phyloP scores from a whole-genome alignment of 2,113 vertebrate genomes.

The Sialia sialis region DNA sequence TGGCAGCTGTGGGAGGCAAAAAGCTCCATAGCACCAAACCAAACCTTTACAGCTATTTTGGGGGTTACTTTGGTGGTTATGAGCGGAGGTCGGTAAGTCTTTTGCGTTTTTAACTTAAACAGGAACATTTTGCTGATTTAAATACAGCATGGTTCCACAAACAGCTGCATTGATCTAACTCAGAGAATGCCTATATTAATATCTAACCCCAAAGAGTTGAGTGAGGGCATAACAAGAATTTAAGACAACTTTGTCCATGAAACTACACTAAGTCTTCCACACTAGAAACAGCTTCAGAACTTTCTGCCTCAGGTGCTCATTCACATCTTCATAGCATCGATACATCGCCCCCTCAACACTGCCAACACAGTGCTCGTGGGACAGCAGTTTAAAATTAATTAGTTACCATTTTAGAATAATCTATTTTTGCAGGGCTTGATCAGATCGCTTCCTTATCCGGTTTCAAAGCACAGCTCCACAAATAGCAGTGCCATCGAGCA shows the following conservation, averaged over 20 bases:
- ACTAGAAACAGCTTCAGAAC: neutral
- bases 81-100: too few species aligned
- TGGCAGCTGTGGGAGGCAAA: neutral
- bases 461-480: slow-evolving; percentile 40
- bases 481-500: neutral
- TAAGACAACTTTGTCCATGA: neutral
- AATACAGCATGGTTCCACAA: neutral
- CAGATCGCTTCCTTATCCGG: slow-evolving; percentile 48
- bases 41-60: neutral
- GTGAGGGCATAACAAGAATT: neutral
- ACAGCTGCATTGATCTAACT: neutral
- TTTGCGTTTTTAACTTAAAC: neutral
- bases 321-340: neutral
- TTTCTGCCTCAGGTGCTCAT: slow-evolving; percentile 3
- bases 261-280: neutral
- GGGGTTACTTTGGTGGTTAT: neutral
- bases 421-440: slow-evolving; percentile 40
- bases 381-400: slow-evolving; percentile 47
- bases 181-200: neutral
- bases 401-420: slow-evolving; percentile 24
- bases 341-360: neutral
- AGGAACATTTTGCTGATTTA: neutral
- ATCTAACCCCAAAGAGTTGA: neutral
- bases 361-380: neutral
- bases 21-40: neutral